These are phyloP conservation scores for Apostichopus leukothele DNA, from an alignment of 53 echinoderm and acorn worm species.

Conservation along the genomic window DNA sequence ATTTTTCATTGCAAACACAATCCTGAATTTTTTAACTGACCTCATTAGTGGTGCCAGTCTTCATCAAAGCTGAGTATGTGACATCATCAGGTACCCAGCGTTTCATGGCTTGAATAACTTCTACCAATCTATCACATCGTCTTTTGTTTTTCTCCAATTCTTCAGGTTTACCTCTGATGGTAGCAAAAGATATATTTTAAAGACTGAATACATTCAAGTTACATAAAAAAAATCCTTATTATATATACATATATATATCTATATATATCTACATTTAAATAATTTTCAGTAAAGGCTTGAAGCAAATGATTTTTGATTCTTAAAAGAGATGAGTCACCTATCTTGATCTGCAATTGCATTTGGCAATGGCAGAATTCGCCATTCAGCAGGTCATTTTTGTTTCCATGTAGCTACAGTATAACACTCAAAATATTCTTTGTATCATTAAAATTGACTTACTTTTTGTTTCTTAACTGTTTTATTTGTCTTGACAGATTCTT, in stretches of 20 bases:
- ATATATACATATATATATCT: no score
- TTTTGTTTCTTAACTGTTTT: slow-evolving; percentile 71
- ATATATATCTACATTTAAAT: no score
- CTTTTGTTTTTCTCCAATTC: slow-evolving; percentile 75
- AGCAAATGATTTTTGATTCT: not conserved
- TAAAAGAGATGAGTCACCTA: not conserved
- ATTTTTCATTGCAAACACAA: no score
- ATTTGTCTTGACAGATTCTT: slow-evolving; percentile 79
- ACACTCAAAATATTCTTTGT: no score
- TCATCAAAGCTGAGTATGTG: slow-evolving; percentile 58
- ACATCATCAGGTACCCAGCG: slow-evolving; percentile 70
- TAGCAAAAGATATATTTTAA: not conserved
- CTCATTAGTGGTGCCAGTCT: not conserved
- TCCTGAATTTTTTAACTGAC: no score
- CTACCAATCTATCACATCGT: slow-evolving; percentile 61
- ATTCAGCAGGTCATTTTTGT: no score
- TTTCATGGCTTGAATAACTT: slow-evolving; percentile 75
- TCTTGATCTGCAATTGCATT: no score
- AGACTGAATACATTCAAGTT: not conserved
- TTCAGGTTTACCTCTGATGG: slow-evolving; percentile 72
- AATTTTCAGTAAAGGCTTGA: no score
- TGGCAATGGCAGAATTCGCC: no score
- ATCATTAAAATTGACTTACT: slow-evolving; percentile 53
- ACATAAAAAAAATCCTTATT: no score
- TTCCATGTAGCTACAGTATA: no score